These are phyloP conservation scores for Actinostola sp. DNA, from an alignment of 92 coral and sea anemone genomes.

Conservation along the genomic window DNA sequence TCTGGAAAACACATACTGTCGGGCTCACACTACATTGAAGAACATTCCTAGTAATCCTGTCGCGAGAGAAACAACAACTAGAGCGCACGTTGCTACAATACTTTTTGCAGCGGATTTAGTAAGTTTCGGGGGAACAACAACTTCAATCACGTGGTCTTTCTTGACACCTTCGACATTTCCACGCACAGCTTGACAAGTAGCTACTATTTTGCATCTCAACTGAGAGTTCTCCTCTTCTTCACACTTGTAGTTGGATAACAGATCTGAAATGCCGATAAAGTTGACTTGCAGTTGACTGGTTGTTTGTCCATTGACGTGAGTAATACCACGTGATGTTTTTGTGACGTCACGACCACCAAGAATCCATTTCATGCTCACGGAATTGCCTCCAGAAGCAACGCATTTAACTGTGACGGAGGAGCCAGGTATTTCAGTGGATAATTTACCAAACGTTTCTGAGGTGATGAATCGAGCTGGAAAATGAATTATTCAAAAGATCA, in stretches of 20 bases:
- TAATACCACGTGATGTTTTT: neutral
- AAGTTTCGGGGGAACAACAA: no score
- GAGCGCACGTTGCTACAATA: no score
- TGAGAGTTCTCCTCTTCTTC: neutral
- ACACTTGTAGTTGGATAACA: neutral
- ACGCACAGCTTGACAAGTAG: neutral
- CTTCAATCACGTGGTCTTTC: no score
- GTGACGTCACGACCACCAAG: constrained; percentile 10
- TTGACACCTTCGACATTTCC: neutral
- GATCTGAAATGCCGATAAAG: constrained; percentile 6
- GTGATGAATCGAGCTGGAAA: neutral
- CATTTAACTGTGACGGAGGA: constrained; percentile 3
- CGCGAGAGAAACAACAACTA: no score
- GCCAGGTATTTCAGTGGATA: neutral
- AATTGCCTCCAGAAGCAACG: neutral
- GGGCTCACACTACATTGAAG: no score
- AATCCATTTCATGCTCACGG: neutral
- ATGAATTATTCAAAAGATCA: no score
- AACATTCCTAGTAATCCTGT: no score
- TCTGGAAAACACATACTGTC: no score
- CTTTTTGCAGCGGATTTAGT: no score
- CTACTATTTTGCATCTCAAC: neutral
- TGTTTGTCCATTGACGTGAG: neutral
- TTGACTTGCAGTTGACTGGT: neutral
- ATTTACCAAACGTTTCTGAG: neutral